Evolutionary conservation across 2,888 invertebrate species (phyloP), one percentile per base, ranked within the genome.

Genomic region (Iphiclides podalirius): DNA sequence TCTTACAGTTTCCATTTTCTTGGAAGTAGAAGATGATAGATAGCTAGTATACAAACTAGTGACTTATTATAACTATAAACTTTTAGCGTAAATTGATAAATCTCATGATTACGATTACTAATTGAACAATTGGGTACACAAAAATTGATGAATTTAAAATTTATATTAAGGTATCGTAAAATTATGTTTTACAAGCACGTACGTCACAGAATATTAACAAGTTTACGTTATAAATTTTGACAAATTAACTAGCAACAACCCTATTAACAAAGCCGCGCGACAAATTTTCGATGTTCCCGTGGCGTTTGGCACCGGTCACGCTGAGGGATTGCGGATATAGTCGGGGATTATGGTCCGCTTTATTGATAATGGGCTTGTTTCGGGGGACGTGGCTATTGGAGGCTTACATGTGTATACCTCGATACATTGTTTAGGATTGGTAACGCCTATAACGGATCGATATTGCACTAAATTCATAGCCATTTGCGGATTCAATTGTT

Each of bases 241-340:
- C 20, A 20, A 20, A 20, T 20, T 6, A 12, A 39, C 23, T 23
- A 14, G n/a, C 15, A 15, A 31, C 38, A 53, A 51, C 54, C 59
- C 55, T 60, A 49, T 16, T 13, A 47, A 28, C 31, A 46, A 58
- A 51, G n/a, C 26, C 26, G 9, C 54, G 57, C 60, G 57, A 60
- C 59, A 66, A 54, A 64, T 67, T 66, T 60, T 57, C 58, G 52
- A 34, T 40, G 47, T 50, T 52, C 65, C 64, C 58, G 59, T 52
- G 63, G 71, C 63, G 64, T 70, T 75, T 79, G 79, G 79, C 71
- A 72, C 72, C 58, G 65, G 57, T 60, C 66, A 51, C 59, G 56
- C 64, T 20, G 31, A 66, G 72, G 73, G 72, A 72, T 70, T 67
- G 63, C 61, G 63, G 64, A 63, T 70, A 67, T 73, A 75, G 61